A percentile compares a stretch with the other conserved stretches of the same genome.
Conservation (phyloP, 1,140 invertebrate species). For the Oedothorax gibbosus region DNA sequence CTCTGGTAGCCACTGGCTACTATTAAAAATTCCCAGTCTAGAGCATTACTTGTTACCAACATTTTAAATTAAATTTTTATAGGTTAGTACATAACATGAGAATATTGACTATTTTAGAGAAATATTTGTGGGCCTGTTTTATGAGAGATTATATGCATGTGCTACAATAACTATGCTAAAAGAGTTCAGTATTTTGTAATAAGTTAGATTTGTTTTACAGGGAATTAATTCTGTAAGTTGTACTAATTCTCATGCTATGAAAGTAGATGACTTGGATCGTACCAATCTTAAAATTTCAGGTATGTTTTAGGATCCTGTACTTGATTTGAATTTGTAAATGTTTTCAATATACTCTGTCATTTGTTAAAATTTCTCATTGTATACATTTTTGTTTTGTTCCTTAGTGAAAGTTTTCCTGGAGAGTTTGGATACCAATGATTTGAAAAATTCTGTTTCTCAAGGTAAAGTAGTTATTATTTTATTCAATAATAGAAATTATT, state of each 20-base stretch:
- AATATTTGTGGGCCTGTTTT: too few species aligned
- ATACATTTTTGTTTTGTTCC: neutral
- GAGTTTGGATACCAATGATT: constrained; percentile 1
- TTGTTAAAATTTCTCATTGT: neutral
- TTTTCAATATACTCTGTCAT: neutral
- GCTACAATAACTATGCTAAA: too few species aligned
- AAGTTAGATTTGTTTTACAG: neutral
- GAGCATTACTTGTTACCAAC: too few species aligned
- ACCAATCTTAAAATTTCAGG: constrained; percentile 72
- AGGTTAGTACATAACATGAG: too few species aligned
- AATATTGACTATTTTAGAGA: too few species aligned
- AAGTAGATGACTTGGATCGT: constrained; percentile 67
- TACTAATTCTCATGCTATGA: constrained; percentile 64
- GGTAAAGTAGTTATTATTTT: constrained; percentile 43
- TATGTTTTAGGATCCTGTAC: constrained; percentile 21
- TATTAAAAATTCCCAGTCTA: too few species aligned
- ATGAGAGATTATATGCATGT: too few species aligned
- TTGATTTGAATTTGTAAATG: neutral
- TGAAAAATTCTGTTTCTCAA: constrained; percentile 43
- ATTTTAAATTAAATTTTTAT: too few species aligned
- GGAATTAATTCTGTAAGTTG: constrained; percentile 46
- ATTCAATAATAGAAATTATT: neutral
- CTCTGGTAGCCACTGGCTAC: too few species aligned
- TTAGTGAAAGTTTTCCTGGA: constrained; percentile 42
- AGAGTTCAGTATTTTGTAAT: too few species aligned